These are phyloP conservation scores for Eonycteris spelaea DNA, from an alignment of 2,113 vertebrate genomes.

Conservation along the genomic window DNA sequence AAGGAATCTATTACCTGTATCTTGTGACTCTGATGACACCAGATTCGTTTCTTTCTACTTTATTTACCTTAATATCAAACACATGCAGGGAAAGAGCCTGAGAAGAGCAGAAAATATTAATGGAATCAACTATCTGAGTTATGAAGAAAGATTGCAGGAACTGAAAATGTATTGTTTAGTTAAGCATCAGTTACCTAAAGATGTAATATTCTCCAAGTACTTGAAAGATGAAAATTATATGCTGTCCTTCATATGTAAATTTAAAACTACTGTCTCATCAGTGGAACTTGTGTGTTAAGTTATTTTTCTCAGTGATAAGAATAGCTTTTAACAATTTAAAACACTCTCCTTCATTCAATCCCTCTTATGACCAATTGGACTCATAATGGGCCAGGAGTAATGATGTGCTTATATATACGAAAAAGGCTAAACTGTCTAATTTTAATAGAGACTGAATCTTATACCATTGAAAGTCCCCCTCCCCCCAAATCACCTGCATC, in stretches of 20 bases:
- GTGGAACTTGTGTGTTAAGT: not conserved
- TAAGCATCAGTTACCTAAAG: constrained; percentile 37
- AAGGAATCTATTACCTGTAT: not conserved
- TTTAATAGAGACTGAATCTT: not conserved
- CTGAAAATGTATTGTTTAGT: not conserved
- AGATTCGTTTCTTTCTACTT: not conserved
- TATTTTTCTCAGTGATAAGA: not conserved
- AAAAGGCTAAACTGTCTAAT: not conserved
- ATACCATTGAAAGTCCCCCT: not conserved
- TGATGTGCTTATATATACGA: not conserved
- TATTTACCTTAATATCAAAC: not conserved
- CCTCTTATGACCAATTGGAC: not conserved
- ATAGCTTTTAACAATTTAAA: not conserved
- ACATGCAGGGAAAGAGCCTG: not conserved
- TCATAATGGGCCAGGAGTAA: not conserved
- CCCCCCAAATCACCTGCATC: not conserved
- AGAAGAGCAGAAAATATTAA: constrained; percentile 10
- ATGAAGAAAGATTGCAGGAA: constrained; percentile 1
- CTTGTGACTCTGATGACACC: not conserved
- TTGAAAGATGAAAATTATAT: constrained; percentile 43
- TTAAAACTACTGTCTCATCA: not conserved
- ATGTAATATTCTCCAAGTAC: not conserved
- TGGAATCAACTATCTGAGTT: not conserved
- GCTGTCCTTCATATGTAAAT: not conserved
- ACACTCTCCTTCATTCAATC: not conserved